These are phyloP conservation scores for Lysandra coridon DNA, from an alignment of 2,888 invertebrate genomes.

Conservation along the genomic window DNA sequence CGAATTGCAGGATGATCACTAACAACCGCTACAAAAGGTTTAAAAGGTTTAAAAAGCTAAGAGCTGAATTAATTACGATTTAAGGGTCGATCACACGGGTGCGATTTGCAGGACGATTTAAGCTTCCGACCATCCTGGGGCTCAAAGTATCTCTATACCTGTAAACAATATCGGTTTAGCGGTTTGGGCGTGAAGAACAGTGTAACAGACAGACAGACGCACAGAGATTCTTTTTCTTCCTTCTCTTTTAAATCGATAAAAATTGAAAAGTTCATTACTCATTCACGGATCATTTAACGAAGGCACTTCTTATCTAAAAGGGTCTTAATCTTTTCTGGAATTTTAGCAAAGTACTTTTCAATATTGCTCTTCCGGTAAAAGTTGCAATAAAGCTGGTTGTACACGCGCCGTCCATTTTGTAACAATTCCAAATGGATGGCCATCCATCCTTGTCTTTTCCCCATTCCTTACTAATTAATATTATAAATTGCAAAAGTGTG, in stretches of 20 bases:
- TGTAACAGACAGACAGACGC: too few relatives aligned
- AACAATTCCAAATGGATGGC: too few relatives aligned
- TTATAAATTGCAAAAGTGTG: neutral
- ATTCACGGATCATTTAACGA: slow-evolving; percentile 11
- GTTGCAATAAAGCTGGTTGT: neutral
- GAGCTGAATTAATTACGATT: slow-evolving; percentile 9
- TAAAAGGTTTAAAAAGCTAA: neutral
- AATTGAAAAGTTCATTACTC: slow-evolving; percentile 6
- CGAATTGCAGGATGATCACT: neutral
- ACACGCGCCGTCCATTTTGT: neutral
- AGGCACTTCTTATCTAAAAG: neutral
- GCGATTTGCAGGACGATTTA: neutral
- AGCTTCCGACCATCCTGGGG: too few relatives aligned
- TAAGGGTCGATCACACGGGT: neutral
- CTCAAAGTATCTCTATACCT: too few relatives aligned
- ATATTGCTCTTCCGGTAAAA: neutral
- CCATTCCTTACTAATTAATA: neutral
- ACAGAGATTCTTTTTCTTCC: too few relatives aligned
- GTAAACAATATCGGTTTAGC: too few relatives aligned
- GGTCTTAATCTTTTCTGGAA: neutral
- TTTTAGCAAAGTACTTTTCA: slow-evolving; percentile 2
- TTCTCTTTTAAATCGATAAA: neutral
- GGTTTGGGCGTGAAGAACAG: too few relatives aligned
- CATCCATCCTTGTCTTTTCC: too few relatives aligned
- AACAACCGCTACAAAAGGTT: too few relatives aligned